A percentile compares a stretch with the other conserved stretches of the same genome.
Evolutionary conservation across 2,113 vertebrate genomes (phyloP).

Genomic region (Furnarius figulus): DNA sequence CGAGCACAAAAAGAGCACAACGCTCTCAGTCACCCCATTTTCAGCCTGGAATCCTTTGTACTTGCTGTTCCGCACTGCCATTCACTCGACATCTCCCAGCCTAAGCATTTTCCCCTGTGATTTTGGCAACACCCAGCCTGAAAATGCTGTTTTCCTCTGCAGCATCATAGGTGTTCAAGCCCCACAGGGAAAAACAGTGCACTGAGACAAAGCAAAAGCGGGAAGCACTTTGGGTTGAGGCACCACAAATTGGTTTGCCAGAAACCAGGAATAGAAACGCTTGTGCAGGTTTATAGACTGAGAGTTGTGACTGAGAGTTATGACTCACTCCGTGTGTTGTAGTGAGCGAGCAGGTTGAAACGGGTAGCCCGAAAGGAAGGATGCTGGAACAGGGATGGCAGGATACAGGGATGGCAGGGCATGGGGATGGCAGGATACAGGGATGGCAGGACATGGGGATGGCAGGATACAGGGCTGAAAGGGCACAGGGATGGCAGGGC

Average conservation of each 20-base stretch:
- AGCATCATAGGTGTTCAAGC: not conserved
- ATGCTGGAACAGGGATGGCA: not conserved
- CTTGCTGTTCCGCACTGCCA: not conserved
- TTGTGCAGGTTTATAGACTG: not conserved
- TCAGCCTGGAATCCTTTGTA: not conserved
- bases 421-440: no score
- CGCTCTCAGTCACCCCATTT: not conserved
- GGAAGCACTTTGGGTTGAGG: not conserved
- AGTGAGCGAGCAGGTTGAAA: not conserved
- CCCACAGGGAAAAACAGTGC: accelerated
- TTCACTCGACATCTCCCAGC: not conserved
- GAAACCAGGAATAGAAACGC: not conserved
- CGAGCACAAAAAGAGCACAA: not conserved
- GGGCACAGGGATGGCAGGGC: no score
- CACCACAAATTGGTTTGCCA: not conserved
- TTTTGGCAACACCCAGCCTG: not conserved
- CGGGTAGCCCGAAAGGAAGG: not conserved
- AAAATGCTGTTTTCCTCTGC: not conserved
- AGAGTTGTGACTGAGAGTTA: not conserved
- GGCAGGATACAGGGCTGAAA: no score
- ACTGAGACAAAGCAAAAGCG: not conserved
- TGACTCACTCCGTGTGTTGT: not conserved
- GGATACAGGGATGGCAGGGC: not conserved
- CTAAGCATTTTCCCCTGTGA: not conserved
- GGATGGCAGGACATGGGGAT: no score